A percentile compares a stretch with the other conserved stretches of the same genome.
phyloP scores from a whole-genome alignment of 1,140 invertebrate genomes.

The Semibalanus balanoides region DNA sequence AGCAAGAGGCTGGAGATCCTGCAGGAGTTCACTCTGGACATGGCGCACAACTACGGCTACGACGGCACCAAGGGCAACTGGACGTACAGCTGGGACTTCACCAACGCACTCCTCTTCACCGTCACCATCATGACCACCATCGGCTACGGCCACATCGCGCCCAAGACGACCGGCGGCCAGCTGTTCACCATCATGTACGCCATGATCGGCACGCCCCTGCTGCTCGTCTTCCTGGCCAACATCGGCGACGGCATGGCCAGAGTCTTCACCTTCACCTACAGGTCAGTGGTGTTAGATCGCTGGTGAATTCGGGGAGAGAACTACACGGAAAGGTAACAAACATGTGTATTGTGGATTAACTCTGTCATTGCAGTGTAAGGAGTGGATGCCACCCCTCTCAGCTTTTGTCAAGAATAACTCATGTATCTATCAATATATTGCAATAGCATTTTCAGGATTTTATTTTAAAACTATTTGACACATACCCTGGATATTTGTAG shows the following conservation, averaged over 20 bases:
- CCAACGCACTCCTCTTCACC: slow-evolving; percentile 25
- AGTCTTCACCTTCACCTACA: slow-evolving; percentile 22
- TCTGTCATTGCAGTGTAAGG: no score
- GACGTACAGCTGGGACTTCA: slow-evolving; percentile 24
- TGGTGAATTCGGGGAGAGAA: no score
- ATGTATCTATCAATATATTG: no score
- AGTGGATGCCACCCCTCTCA: no score
- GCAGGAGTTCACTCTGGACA: slow-evolving; percentile 22
- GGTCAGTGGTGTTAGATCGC: slow-evolving; percentile 17
- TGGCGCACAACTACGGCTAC: slow-evolving; percentile 19
- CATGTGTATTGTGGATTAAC: no score
- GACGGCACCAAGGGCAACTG: slow-evolving; percentile 23
- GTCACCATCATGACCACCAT: slow-evolving; percentile 25
- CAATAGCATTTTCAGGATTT: no score
- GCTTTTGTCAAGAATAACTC: no score
- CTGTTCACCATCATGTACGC: slow-evolving; percentile 25
- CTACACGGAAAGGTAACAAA: no score
- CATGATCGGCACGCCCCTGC: slow-evolving; percentile 26
- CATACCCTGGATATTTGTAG: no score
- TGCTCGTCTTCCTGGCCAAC: slow-evolving; percentile 27
- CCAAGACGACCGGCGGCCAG: slow-evolving; percentile 24
- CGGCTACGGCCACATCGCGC: slow-evolving; percentile 27
- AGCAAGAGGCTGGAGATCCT: slow-evolving; percentile 19
- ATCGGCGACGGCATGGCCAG: slow-evolving; percentile 27
- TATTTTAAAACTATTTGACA: no score